These are phyloP conservation scores for Polyploca ridens DNA, from an alignment of 2,888 invertebrate genomes.

Conservation along the genomic window DNA sequence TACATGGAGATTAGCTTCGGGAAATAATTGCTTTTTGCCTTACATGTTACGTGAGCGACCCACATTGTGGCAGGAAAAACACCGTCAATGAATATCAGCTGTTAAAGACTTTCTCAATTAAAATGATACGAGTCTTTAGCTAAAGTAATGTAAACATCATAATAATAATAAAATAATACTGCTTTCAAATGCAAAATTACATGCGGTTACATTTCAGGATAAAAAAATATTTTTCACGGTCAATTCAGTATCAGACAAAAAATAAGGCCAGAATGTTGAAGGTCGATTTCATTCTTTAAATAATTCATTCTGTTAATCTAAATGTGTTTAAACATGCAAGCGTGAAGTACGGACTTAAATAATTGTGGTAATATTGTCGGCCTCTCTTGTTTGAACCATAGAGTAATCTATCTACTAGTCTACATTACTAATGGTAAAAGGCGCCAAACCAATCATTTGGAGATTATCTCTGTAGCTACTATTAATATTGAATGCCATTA, in stretches of 20 bases:
- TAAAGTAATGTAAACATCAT: not conserved
- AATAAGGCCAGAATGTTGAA: constrained; percentile 35
- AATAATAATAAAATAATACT: too few species aligned
- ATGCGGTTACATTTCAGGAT: not conserved
- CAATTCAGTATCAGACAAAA: constrained; percentile 21
- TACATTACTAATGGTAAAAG: not conserved
- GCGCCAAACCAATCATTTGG: not conserved
- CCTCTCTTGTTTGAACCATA: not conserved
- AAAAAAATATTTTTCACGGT: constrained; percentile 18
- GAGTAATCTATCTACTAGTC: not conserved
- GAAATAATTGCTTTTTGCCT: constrained; percentile 42
- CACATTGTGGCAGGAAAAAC: constrained; percentile 28
- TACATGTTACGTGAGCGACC: constrained; percentile 44
- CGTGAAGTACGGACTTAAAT: constrained; percentile 16
- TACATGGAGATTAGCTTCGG: constrained; percentile 42
- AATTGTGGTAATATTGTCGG: not conserved
- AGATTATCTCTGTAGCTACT: not conserved
- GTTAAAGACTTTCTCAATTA: not conserved
- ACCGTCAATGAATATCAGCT: not conserved
- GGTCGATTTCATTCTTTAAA: constrained; percentile 36
- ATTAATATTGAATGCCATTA: not conserved
- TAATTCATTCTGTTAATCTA: constrained; percentile 26
- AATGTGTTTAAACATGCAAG: constrained; percentile 37
- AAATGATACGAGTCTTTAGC: not conserved
- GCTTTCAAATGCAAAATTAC: too few species aligned